A percentile compares a stretch with the other conserved stretches of the same genome.
These are phyloP conservation scores for Machaerirhynchus nigripectus DNA, from an alignment of 2,113 vertebrate species.

Conservation along the genomic window DNA sequence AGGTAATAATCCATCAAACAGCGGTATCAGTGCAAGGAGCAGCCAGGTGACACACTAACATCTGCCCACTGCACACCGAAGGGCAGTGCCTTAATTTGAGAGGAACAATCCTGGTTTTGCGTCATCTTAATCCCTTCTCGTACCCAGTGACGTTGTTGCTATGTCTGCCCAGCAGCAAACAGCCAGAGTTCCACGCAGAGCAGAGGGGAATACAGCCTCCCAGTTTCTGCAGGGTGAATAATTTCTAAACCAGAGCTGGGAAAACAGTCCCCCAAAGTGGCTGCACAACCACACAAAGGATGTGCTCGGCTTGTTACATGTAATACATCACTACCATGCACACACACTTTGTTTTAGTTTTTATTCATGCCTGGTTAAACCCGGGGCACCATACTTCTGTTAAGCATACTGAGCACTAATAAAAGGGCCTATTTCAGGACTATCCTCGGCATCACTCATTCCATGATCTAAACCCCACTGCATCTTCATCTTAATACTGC, in stretches of 20 bases:
- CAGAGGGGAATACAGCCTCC: background rate
- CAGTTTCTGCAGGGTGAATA: background rate
- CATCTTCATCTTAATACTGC: slow-evolving; percentile 6
- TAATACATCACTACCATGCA: background rate
- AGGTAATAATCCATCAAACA: background rate
- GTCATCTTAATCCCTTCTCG: background rate
- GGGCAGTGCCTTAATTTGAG: background rate
- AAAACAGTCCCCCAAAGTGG: background rate
- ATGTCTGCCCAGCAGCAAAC: background rate
- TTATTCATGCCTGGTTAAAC: background rate
- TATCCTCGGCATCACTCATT: background rate
- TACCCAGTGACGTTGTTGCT: background rate
- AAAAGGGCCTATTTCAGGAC: background rate
- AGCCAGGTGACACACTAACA: background rate
- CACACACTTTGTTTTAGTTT: background rate
- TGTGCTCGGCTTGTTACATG: background rate
- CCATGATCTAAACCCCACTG: background rate
- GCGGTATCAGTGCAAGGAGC: background rate
- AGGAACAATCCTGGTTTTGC: background rate
- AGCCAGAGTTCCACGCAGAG: background rate
- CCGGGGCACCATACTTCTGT: background rate
- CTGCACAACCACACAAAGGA: background rate
- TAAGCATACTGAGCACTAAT: background rate
- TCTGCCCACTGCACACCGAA: background rate
- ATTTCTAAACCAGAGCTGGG: background rate